These are phyloP conservation scores for Ctenopoma kingsleyae DNA, from an alignment of 2,797 vertebrate species.

Conservation along the genomic window DNA sequence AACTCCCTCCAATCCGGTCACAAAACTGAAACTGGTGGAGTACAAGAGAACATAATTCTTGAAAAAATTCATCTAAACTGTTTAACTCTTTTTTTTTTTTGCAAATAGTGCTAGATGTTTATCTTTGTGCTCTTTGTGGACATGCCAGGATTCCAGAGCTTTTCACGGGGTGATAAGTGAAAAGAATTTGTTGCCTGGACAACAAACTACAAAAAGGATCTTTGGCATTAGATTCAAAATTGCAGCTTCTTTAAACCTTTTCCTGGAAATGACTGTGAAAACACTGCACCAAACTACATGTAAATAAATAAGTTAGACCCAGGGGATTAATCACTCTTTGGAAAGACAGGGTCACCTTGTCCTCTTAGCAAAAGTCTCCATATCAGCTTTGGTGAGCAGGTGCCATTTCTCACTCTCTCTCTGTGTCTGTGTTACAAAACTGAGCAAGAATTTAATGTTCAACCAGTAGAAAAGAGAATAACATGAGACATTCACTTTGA, in stretches of 20 bases:
- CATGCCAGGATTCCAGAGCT: not conserved
- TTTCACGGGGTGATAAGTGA: not conserved
- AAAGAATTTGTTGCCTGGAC: not conserved
- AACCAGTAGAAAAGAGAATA: conserved; percentile 35
- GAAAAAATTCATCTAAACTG: not conserved
- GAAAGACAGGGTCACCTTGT: conserved; percentile 42
- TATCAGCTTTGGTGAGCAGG: conserved; percentile 25
- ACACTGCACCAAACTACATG: not conserved
- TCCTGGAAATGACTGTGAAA: conserved; percentile 16
- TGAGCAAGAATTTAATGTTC: conserved; percentile 15
- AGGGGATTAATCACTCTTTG: not conserved
- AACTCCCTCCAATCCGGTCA: not conserved
- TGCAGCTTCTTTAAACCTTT: not conserved
- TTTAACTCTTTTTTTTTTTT: not conserved
- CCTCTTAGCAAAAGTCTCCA: not conserved
- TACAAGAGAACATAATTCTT: not conserved
- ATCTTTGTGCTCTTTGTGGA: not conserved
- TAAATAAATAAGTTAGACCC: not conserved
- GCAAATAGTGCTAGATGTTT: not conserved
- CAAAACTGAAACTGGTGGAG: conserved; percentile 4
- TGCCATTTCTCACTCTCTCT: conserved; percentile 40
- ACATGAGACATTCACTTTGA: conserved; percentile 19
- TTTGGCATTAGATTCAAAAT: not conserved
- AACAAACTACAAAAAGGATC: not conserved
- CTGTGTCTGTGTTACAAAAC: not conserved